Evolutionary conservation across 1,140 invertebrate genomes (phyloP).

Genomic region (Drosophila watanabei): DNA sequence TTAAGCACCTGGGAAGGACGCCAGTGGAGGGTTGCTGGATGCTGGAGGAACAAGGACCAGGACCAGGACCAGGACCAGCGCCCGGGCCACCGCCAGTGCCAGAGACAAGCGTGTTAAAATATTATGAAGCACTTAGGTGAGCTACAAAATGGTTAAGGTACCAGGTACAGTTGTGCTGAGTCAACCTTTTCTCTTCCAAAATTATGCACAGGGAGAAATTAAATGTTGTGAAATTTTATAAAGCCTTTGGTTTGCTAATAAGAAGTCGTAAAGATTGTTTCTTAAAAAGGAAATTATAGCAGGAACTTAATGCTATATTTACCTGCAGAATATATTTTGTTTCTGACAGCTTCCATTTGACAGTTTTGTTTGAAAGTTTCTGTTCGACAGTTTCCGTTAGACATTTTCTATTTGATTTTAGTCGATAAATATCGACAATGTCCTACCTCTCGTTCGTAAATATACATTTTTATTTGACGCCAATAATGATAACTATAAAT

Average conservation of each 20-base stretch:
- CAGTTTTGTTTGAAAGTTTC: background rate
- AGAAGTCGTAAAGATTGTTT: background rate
- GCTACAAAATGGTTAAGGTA: constrained; percentile 57
- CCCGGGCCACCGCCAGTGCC: constrained; percentile 16
- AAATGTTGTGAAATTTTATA: background rate
- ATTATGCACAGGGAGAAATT: constrained; percentile 1
- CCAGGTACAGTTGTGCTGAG: constrained; percentile 55
- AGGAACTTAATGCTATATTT: background rate
- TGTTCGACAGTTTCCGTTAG: no score
- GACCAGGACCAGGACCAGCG: background rate
- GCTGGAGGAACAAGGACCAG: background rate
- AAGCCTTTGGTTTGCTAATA: background rate
- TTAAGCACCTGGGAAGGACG: constrained; percentile 65
- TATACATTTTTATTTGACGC: no score
- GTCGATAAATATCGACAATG: background rate
- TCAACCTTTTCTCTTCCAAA: background rate
- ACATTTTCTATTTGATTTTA: background rate
- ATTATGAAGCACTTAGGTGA: constrained; percentile 78
- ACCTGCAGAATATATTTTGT: background rate
- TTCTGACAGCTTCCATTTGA: background rate
- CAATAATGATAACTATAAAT: background rate
- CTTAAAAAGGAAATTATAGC: background rate
- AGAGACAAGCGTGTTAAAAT: constrained; percentile 74
- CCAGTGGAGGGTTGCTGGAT: background rate
- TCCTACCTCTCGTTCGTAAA: background rate